Base-by-base conservation (phyloP, 1,140 invertebrate genomes). In the Drepana arcuata region DNA sequence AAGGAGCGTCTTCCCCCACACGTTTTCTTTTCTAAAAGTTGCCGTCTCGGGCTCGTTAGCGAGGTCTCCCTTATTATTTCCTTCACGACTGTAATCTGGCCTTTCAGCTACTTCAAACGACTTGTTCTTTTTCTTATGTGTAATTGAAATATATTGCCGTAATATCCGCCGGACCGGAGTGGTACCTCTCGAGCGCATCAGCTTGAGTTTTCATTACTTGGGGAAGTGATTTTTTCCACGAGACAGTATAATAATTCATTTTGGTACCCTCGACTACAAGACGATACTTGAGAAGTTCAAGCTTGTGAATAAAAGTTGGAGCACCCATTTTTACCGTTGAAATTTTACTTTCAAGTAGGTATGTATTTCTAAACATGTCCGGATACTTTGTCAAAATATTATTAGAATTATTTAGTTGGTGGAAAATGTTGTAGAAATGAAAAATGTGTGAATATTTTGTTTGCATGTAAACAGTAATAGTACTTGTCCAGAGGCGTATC, bases 101-200 rank as follows among this genome's bases (percentile, higher is more conserved):
- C 61, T 71, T 62, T 72, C 68, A 68, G 73, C 70, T 70, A 81
- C 70, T 79, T 73, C 67, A 72, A 75, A 75, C 63, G 72, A 75
- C 72, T 81, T 75, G 77, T 74, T 77, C 74, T 81, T 81, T 78
- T 79, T 81, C 74, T 79, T 78, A 75, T 70, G 65, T 81, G 74
- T 81, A 81, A 81, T 81, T 81, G 74, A 81, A 79, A 81, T 81
- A 81, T 79, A 81, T 81, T 81, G 74, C 71, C 64, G 77, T 77
- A 81, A 81, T 81, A 79, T 79, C 71, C 74, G 63, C 46, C 56
- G 72, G 71, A 70, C 74, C 54, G 65, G 66, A 60, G 64, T 55
- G 62, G 54, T 52, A 59, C 68, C 62, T 66, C 68, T 70, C 44
- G 60, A 75, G 67, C 59, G 58, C 71, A 79, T 79, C 74, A 67